Evolutionary conservation across 1,140 invertebrate species (phyloP).

Genomic region (Eupristina koningsbergeri): DNA sequence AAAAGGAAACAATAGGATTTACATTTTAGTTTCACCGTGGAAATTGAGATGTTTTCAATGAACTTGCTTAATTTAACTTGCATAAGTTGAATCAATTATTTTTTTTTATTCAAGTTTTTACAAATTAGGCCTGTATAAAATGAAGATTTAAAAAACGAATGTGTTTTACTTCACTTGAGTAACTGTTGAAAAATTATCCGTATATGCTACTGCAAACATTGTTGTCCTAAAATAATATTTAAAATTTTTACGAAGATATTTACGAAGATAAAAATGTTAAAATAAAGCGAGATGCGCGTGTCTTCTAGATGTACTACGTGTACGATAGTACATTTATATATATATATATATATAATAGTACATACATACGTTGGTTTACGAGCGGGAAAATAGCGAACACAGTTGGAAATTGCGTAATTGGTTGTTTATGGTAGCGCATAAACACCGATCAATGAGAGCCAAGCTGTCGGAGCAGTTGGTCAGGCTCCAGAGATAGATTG

Average conservation of each 20-base stretch:
- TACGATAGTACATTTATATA: no score
- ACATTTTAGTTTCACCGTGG: no score
- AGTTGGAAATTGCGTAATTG: constrained; percentile 61
- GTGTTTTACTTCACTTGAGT: no score
- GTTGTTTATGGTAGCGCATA: constrained; percentile 66
- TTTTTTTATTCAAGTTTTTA: no score
- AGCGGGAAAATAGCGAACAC: neutral
- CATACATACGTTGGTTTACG: neutral
- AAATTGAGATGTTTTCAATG: no score
- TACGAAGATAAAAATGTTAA: neutral
- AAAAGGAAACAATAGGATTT: no score
- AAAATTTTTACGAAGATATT: neutral
- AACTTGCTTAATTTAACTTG: no score
- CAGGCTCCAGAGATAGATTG: constrained; percentile 1
- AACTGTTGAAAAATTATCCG: neutral
- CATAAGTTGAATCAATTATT: no score
- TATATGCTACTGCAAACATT: neutral
- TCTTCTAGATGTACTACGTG: no score
- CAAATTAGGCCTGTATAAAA: no score
- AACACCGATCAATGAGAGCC: constrained; percentile 63
- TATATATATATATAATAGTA: no score
- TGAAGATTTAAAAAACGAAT: no score
- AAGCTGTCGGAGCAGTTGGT: constrained; percentile 33
- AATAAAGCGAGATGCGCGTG: neutral
- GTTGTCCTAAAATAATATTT: neutral